Conservation (phyloP, 1,140 invertebrate genomes). For the Scaptomyza graminum region DNA sequence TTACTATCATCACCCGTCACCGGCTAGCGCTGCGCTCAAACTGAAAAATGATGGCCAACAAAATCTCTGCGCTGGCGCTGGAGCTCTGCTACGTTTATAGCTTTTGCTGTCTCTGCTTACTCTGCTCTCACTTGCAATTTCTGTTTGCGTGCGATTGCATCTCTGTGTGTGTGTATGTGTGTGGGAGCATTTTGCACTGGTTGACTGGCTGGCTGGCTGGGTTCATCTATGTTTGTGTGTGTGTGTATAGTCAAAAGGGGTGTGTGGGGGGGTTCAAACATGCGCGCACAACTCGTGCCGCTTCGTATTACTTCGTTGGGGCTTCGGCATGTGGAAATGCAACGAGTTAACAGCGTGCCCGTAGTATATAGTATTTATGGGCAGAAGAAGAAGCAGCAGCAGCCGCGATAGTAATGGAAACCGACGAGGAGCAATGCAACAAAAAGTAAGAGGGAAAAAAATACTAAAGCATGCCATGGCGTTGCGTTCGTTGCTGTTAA, state of each 20-base stretch:
- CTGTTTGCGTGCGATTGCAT: constrained; percentile 17
- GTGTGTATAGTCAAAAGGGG: constrained; percentile 3
- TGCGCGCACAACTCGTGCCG: constrained; percentile 70
- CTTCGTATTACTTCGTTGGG: constrained; percentile 43
- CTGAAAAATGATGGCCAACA: constrained; percentile 75
- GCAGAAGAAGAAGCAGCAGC: constrained; percentile 51
- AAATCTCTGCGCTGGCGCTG: constrained; percentile 78
- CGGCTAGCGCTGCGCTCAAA: constrained; percentile 75
- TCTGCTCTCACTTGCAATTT: constrained; percentile 63
- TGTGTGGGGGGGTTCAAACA: constrained; percentile 41
- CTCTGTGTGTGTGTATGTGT: constrained; percentile 29
- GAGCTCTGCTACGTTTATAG: constrained; percentile 27
- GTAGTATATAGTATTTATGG: constrained; percentile 70
- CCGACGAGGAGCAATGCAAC: constrained; percentile 53
- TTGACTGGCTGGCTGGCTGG: constrained; percentile 37
- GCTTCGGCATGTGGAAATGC: constrained; percentile 52
- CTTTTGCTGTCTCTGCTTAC: constrained; percentile 18
- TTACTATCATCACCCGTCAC: constrained; percentile 72
- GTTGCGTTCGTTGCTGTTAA: constrained; percentile 44
- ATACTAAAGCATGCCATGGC: constrained; percentile 66
- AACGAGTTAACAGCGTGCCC: constrained; percentile 47
- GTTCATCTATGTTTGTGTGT: constrained; percentile 2
- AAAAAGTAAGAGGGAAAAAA: constrained; percentile 39
- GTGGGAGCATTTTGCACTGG: constrained; percentile 51
- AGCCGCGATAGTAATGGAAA: constrained; percentile 58